Base-by-base conservation (phyloP, 2,797 vertebrate species). In the Melanitta fusca region DNA sequence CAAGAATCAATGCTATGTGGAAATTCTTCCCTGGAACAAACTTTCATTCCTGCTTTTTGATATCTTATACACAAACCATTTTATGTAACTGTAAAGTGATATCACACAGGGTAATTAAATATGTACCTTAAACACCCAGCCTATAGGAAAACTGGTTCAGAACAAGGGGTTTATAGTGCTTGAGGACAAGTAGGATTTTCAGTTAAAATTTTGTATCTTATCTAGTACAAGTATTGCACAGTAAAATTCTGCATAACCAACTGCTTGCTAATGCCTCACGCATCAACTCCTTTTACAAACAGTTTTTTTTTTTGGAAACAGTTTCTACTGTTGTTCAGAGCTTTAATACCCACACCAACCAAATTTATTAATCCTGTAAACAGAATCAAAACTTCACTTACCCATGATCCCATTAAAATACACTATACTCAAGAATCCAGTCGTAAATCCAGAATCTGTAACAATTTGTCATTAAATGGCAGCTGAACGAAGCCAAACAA, bases 81-180 rank as follows among this genome's bases (percentile, higher is more conserved):
- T 70, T 36, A 51, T 8, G 65, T 62, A 21, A 57, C 32, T 61
- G 5, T 13, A 65, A 36, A 39, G 34, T 49, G 7, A 41, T 12
- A 51, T 66, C 8, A 57, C 6, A 57, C 27, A 25, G 38, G 34
- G 14, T 47, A 19, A 56, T 60, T 75, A 79, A 21, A 18, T 47
- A 27, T 0, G 3, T 14, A 57, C 19, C 13, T 0, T 30, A 47
- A 6, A 28, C 3, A 8, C 3, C 7, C 27, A 57, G 32, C 13
- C 34, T 56, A 36, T 4, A 70, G 21, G 30, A 91, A 93, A 68
- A 65, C 16, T 38, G 53, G 21, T 68, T 74, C n/a, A 69, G 77
- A 91, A 56, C 2, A 34, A 89, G 30, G 21, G 36, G 68, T 54
- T 89, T 80, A 21, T 34, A 25, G 57, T 15, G 10, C 27, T 8